Evolutionary conservation across 2,113 vertebrate genomes (phyloP).

Genomic region (Etheostoma cragini): DNA sequence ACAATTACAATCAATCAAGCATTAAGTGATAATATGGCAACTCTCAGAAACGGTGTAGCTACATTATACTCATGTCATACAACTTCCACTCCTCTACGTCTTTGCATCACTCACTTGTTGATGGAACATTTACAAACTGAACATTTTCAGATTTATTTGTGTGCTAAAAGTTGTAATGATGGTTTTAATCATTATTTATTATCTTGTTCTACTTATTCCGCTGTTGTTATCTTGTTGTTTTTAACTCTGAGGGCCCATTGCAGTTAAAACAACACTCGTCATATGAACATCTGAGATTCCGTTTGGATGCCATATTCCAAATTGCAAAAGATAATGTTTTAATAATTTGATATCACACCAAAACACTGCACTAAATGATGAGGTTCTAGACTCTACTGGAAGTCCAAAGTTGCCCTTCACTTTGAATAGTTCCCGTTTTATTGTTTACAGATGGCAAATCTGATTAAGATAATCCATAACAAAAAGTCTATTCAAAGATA

Average conservation of each 20-base stretch:
- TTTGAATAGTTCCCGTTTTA: background rate
- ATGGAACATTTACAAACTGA: background rate
- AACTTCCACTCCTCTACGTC: background rate
- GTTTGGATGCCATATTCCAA: background rate
- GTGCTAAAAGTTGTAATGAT: background rate
- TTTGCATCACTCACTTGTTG: background rate
- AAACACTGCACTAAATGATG: background rate
- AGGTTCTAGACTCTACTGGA: background rate
- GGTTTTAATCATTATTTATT: background rate
- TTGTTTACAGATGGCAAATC: background rate
- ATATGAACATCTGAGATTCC: background rate
- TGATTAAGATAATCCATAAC: background rate
- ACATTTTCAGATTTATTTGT: background rate
- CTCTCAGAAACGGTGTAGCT: background rate
- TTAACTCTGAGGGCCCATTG: background rate
- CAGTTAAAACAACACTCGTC: background rate
- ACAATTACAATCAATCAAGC: conserved; percentile 32
- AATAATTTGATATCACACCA: background rate
- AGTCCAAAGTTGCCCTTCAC: background rate
- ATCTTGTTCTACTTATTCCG: background rate
- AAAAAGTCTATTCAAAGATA: background rate
- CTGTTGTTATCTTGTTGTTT: background rate
- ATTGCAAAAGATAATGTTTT: background rate
- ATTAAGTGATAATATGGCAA: background rate
- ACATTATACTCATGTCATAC: background rate